Percentiles rank a stretch among this genome's conserved stretches.
These are phyloP conservation scores for Tapirus indicus DNA, from an alignment of 2,797 vertebrate species.

Conservation along the genomic window DNA sequence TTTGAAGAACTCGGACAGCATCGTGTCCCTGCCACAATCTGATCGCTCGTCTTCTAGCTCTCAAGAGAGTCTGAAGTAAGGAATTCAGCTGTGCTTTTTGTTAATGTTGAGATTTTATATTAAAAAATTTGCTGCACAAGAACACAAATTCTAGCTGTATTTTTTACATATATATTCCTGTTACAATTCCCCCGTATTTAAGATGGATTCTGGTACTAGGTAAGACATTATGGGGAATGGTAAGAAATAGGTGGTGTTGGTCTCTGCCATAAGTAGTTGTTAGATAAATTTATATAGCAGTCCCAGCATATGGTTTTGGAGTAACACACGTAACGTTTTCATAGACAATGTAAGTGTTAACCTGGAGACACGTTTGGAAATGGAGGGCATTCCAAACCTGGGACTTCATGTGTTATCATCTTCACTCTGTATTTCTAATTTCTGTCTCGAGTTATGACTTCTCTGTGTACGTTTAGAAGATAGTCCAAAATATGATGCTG, in stretches of 20 bases:
- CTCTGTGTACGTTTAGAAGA: neutral
- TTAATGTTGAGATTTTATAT: neutral
- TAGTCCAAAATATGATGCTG: neutral
- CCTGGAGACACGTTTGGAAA: neutral
- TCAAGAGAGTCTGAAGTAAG: conserved; percentile 99
- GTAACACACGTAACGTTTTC: neutral
- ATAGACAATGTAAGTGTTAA: neutral
- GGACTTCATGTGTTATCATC: neutral
- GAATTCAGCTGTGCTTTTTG: neutral
- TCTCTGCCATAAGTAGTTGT: neutral
- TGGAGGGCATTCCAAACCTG: neutral
- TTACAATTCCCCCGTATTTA: neutral
- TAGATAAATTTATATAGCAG: neutral
- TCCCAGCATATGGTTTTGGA: neutral
- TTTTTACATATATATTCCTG: neutral
- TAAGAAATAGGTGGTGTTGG: neutral
- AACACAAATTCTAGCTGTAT: neutral
- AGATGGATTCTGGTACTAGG: neutral
- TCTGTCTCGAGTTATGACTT: neutral
- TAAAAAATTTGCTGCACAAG: neutral
- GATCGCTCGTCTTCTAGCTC: conserved; percentile 99
- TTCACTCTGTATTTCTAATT: neutral
- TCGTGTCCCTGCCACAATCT: conserved; percentile 96
- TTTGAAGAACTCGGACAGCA: conserved; percentile 97
- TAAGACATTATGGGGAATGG: too few species aligned